Conservation (phyloP, 2,797 vertebrate genomes). For the Hyperoplus immaculatus region DNA sequence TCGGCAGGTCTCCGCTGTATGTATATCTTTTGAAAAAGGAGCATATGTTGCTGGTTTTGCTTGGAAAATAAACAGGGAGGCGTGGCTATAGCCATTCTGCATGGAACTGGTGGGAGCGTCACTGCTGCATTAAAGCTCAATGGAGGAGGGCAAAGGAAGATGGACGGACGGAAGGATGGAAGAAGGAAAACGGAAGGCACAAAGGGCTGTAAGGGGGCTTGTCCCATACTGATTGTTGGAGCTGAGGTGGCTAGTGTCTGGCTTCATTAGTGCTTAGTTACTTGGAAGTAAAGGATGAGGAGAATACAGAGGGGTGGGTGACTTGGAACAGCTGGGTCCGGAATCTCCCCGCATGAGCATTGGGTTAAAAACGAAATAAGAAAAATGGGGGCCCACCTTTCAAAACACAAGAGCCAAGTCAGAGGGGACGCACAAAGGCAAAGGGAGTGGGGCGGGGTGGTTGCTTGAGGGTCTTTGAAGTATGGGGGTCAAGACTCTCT, state of each 20-base stretch:
- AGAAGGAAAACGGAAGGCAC: constrained; percentile 31
- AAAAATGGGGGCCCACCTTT: constrained; percentile 60
- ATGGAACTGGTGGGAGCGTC: constrained; percentile 51
- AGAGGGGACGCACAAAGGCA: constrained; percentile 80
- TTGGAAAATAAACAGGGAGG: constrained; percentile 47
- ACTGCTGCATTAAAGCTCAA: constrained; percentile 52
- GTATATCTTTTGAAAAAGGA: constrained; percentile 58
- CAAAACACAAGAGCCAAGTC: constrained; percentile 77
- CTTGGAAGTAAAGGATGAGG: constrained; percentile 67
- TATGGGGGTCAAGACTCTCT: constrained; percentile 73
- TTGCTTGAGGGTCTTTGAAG: constrained; percentile 74
- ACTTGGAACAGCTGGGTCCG: constrained; percentile 71
- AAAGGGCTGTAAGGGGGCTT: constrained; percentile 45
- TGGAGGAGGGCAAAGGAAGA: constrained; percentile 33
- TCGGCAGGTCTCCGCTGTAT: constrained; percentile 46
- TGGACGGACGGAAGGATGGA: constrained; percentile 46
- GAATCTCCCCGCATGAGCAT: constrained; percentile 38
- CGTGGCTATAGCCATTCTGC: constrained; percentile 18
- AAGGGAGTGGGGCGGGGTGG: constrained; percentile 63
- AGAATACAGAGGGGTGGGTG: constrained; percentile 50
- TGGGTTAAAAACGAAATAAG: constrained; percentile 60
- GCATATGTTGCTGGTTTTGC: constrained; percentile 75
- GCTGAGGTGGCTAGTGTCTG: constrained; percentile 56
- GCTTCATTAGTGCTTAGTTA: constrained; percentile 73
- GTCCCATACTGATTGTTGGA: constrained; percentile 66